Evolutionary conservation across 2,888 invertebrate genomes (phyloP).

Genomic region (Drosophila bunnanda): DNA sequence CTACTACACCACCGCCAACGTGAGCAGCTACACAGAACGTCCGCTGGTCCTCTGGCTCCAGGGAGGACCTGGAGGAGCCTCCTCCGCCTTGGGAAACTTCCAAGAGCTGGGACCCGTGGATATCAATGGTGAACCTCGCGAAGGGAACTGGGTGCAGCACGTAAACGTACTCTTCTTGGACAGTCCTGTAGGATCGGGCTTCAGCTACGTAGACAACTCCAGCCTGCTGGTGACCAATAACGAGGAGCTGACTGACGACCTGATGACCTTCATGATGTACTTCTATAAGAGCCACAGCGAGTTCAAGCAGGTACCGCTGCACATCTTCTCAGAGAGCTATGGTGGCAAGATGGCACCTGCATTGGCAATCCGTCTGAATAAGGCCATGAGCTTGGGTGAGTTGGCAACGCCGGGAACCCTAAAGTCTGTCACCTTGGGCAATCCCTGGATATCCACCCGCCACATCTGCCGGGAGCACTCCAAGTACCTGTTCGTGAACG

Average conservation of each 20-base stretch:
- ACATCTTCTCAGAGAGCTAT: slow-evolving; percentile 95
- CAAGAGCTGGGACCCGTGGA: slow-evolving; percentile 91
- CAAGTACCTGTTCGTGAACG: slow-evolving; percentile 85
- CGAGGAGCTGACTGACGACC: slow-evolving; percentile 88
- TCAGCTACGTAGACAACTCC: slow-evolving; percentile 89
- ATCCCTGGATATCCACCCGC: slow-evolving; percentile 91
- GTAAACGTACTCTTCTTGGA: slow-evolving; percentile 94
- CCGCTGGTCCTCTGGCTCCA: slow-evolving; percentile 94
- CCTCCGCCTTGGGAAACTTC: slow-evolving; percentile 93
- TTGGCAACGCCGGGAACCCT: slow-evolving; percentile 87
- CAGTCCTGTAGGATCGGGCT: slow-evolving; percentile 95
- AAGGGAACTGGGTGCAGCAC: slow-evolving; percentile 90
- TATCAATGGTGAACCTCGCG: slow-evolving; percentile 87
- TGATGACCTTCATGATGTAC: slow-evolving; percentile 88
- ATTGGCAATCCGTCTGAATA: slow-evolving; percentile 87
- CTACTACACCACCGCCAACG: slow-evolving; percentile 89
- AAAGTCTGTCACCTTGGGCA: slow-evolving; percentile 92
- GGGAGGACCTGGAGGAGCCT: slow-evolving; percentile 93
- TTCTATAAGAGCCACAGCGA: slow-evolving; percentile 88
- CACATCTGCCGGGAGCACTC: slow-evolving; percentile 90
- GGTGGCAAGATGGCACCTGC: slow-evolving; percentile 96
- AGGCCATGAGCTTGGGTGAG: slow-evolving; percentile 87
- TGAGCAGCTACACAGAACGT: slow-evolving; percentile 86
- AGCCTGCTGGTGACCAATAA: slow-evolving; percentile 25
- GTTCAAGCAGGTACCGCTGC: slow-evolving; percentile 90